Base-by-base conservation (phyloP, 2,888 invertebrate species). In the Erebia ligea region DNA sequence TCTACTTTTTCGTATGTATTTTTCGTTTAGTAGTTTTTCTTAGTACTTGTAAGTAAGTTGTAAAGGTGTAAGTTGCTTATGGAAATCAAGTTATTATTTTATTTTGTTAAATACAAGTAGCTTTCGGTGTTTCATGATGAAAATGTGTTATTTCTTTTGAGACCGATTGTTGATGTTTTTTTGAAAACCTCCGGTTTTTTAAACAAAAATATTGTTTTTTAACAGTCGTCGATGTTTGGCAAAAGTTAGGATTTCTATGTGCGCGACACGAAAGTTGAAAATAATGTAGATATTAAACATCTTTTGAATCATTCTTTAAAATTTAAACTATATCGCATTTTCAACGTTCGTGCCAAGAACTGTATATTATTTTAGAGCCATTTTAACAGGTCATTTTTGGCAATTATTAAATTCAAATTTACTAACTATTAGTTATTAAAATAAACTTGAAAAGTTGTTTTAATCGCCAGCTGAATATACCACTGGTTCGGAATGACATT, bases 181-280 rank as follows among this genome's bases (percentile, higher is more conserved):
- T 17, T 8, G 0, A 52, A 17, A 52, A 17, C 8, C 10, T 8
- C 2, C 52, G 52, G 8, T 17, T 17, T 52, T 52, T 17, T 10
- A 6, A 9, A 19, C 17, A 48, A 4, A n/a, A 17, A 54, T 15
- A 13, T 19, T 48, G 17, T 61, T 62, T 21, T 62, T 48, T 62
- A 8, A 21, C 45, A 25, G 6, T 62, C 45, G 15, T 48, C 21
- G 62, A 21, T 62, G 62, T 62, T 62, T 48, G 62, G 62, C 45
- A 1, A 45, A 48, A 21, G 45, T 62, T 62, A 62, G 48, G 48
- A 15, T 9, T 10, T 13, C 15, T 15, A 15, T 21, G 62, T 21
- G 9, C 13, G 6, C 10, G 19, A 8, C 19, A 21, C 15, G 11
- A 42, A 45, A 13, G 61, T 45, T 56, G 56, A 21, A 56, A 56